These are phyloP conservation scores for Belonocnema kinseyi DNA, from an alignment of 1,140 invertebrate genomes.

Conservation along the genomic window DNA sequence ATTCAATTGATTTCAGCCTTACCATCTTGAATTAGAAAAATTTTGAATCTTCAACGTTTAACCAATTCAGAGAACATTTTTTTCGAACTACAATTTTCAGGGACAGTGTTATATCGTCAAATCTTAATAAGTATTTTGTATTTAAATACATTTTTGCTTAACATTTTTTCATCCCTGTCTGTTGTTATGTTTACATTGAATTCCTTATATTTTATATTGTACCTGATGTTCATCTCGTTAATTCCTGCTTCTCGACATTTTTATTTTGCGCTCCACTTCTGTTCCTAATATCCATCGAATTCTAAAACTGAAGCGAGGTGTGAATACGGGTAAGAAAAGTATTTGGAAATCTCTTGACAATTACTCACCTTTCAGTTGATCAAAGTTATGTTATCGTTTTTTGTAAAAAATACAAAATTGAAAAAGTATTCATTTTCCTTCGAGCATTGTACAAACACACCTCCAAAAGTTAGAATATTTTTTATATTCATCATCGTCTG, in stretches of 20 bases:
- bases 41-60: background rate
- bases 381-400: background rate
- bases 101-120: background rate
- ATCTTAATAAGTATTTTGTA: background rate
- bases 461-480: background rate
- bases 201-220: no score
- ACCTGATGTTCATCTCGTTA: no score
- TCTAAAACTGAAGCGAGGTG: background rate
- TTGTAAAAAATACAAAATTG: background rate
- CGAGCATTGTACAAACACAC: background rate
- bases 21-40: background rate
- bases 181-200: background rate
- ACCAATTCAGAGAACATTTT: background rate
- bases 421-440: conserved; percentile 12
- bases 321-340: conserved; percentile 8
- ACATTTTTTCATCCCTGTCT: background rate
- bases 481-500: background rate
- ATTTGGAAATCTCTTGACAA: background rate
- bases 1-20: no score
- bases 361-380: background rate
- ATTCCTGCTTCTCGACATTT: no score
- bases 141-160: conserved; percentile 16
- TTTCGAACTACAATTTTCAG: background rate
- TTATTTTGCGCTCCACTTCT: no score
- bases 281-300: no score